Conservation (phyloP, 2,797 vertebrate species). For the Lithobates sylvaticus region DNA sequence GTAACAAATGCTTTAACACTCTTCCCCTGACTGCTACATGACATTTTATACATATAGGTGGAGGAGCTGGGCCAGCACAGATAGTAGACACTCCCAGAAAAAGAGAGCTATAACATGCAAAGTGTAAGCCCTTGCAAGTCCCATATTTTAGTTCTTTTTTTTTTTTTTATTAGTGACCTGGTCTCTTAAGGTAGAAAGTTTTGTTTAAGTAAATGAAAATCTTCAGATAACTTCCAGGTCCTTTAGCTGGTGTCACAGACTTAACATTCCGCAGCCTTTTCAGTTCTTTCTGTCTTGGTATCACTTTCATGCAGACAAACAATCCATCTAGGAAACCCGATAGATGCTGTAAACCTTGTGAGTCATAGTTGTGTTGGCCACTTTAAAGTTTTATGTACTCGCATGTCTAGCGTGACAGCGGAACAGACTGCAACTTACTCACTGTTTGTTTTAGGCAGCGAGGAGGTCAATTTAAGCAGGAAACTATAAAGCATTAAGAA, state of each 20-base stretch:
- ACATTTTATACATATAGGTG: no score
- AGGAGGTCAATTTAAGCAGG: constrained; percentile 71
- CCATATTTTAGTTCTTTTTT: no score
- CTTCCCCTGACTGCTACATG: no score
- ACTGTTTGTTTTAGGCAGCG: constrained; percentile 52
- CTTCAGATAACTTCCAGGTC: background rate
- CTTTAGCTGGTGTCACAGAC: background rate
- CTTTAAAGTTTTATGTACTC: constrained; percentile 42
- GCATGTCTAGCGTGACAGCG: constrained; percentile 66
- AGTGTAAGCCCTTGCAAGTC: no score
- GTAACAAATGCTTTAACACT: no score
- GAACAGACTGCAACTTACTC: constrained; percentile 64
- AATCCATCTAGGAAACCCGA: constrained; percentile 38
- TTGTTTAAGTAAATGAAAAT: background rate
- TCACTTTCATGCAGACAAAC: constrained; percentile 32
- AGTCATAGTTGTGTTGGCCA: constrained; percentile 18
- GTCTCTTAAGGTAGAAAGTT: no score
- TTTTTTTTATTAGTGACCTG: no score
- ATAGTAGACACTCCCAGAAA: no score
- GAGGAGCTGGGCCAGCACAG: no score
- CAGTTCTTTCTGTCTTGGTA: constrained; percentile 18
- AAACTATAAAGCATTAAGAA: constrained; percentile 66
- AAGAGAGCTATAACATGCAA: no score
- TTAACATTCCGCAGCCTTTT: background rate
- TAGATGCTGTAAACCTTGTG: constrained; percentile 14